Evolutionary conservation across 2,797 vertebrate species (phyloP).

Genomic region (Anguilla anguilla): DNA sequence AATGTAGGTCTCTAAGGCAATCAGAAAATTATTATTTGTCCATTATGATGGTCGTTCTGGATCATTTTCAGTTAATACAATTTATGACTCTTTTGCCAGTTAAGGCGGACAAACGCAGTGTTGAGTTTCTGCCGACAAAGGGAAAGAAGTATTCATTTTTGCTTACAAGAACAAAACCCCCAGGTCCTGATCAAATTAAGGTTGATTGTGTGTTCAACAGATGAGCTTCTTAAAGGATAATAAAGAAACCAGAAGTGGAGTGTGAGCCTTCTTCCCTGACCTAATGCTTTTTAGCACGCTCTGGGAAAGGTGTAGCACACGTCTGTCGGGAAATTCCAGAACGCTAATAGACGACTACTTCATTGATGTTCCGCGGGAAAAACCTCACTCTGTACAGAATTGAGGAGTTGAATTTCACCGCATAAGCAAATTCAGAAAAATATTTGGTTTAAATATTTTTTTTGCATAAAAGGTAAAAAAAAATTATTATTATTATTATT

Average conservation of each 20-base stretch:
- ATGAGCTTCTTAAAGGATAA: conserved; percentile 76
- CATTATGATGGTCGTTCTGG: conserved; percentile 65
- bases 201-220: conserved; percentile 70
- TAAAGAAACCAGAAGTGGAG: conserved; percentile 57
- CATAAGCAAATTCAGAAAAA: conserved; percentile 76
- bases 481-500: conserved; percentile 29
- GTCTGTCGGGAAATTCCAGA: conserved; percentile 74
- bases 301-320: conserved; percentile 61
- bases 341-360: conserved; percentile 65
- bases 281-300: conserved; percentile 73
- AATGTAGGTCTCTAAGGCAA: conserved; percentile 43
- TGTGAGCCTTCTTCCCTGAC: conserved; percentile 70
- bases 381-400: conserved; percentile 63
- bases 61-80: conserved; percentile 65
- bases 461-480: conserved; percentile 43
- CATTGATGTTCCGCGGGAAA: conserved; percentile 61
- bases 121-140: conserved; percentile 83
- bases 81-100: conserved; percentile 64
- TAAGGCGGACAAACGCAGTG: conserved; percentile 65
- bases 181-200: conserved; percentile 75
- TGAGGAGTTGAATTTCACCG: conserved; percentile 79
- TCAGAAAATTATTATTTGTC: conserved; percentile 53
- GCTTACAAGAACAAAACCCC: conserved; percentile 81
- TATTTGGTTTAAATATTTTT: conserved; percentile 39
- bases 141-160: conserved; percentile 84